Conservation (phyloP, 2,888 invertebrate genomes). For the Trypoxylon attenuatum region DNA sequence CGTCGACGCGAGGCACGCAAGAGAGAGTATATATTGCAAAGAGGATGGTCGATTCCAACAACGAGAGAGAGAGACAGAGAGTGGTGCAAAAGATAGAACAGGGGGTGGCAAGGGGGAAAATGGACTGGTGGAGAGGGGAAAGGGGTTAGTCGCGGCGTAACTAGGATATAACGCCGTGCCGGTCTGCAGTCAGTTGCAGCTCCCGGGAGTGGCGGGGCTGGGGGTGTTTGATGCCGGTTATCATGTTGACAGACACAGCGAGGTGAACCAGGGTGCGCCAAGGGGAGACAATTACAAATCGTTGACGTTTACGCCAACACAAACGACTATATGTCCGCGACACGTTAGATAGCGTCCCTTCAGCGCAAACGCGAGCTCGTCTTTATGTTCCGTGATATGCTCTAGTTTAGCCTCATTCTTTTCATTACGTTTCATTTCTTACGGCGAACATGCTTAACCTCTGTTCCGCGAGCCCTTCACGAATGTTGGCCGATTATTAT, state of each 20-base stretch:
- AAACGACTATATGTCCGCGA: slow-evolving; percentile 60
- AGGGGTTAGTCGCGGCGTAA: slow-evolving; percentile 48
- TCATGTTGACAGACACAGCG: slow-evolving; percentile 73
- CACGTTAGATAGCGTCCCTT: slow-evolving; percentile 55
- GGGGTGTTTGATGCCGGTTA: slow-evolving; percentile 73
- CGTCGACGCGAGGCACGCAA: too few relatives aligned
- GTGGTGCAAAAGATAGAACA: slow-evolving; percentile 11
- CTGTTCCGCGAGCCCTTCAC: too few relatives aligned
- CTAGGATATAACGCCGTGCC: slow-evolving; percentile 63
- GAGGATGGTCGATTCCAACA: slow-evolving; percentile 3
- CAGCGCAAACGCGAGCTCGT: slow-evolving; percentile 13
- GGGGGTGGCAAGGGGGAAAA: slow-evolving; percentile 27
- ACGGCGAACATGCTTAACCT: too few relatives aligned
- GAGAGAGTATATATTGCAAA: too few relatives aligned
- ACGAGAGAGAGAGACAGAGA: background rate
- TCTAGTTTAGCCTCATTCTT: too few relatives aligned
- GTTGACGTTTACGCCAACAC: slow-evolving; percentile 70
- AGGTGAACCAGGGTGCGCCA: slow-evolving; percentile 58
- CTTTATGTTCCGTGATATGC: too few relatives aligned
- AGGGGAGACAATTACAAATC: slow-evolving; percentile 73
- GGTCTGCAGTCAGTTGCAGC: slow-evolving; percentile 72
- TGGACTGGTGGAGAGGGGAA: slow-evolving; percentile 25
- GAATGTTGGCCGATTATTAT: too few relatives aligned
- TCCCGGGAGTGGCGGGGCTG: slow-evolving; percentile 58
- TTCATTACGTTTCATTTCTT: too few relatives aligned